Conservation (phyloP, 2,797 vertebrate genomes). For the Varecia variegata region DNA sequence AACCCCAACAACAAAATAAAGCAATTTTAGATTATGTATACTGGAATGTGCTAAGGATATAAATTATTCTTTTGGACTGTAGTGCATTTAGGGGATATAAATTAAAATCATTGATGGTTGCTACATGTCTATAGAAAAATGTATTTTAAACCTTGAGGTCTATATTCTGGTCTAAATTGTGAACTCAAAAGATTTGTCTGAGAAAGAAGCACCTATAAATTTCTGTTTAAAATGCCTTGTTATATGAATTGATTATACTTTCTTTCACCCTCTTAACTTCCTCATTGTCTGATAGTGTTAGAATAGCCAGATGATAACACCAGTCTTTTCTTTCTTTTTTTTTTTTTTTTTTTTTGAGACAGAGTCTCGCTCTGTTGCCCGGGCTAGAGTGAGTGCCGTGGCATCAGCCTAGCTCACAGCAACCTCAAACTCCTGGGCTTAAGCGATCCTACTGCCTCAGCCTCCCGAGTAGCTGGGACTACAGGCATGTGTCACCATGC, state of each 20-base stretch:
- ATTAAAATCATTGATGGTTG: neutral
- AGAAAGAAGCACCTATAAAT: neutral
- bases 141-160: conserved; percentile 16
- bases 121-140: neutral
- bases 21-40: neutral
- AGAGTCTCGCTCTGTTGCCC: too few species aligned
- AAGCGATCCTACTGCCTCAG: too few species aligned
- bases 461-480: too few species aligned
- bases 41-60: neutral
- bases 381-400: too few species aligned
- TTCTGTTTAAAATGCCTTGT: neutral
- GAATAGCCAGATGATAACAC: neutral
- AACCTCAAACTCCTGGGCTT: too few species aligned
- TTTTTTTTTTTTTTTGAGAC: neutral
- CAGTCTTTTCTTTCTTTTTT: neutral
- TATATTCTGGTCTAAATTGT: conserved; percentile 9
- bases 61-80: neutral
- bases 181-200: neutral
- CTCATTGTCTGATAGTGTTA: neutral
- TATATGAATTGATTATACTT: neutral
- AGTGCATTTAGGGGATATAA: neutral
- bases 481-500: too few species aligned
- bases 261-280: neutral
- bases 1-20: neutral
- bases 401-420: too few species aligned